Evolutionary conservation across 2,888 invertebrate species (phyloP), one percentile per base, ranked within the genome.

Genomic region (Crepidodera aurea): DNA sequence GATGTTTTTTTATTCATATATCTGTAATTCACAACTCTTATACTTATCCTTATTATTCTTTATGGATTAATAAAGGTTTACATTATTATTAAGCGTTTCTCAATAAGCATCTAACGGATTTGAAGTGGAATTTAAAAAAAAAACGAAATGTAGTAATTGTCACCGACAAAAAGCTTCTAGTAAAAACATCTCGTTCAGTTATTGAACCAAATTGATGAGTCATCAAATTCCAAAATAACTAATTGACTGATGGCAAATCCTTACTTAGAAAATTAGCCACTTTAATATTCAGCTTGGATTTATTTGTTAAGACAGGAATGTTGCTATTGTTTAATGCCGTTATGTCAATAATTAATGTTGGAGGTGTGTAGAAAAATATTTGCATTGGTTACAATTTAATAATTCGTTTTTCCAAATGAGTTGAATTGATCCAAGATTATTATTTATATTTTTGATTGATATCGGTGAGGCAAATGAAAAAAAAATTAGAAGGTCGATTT

Each of bases 171-270:
- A n/a, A 32, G n/a, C n/a, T 10, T 32, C n/a, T 32, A 32, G 8
- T 10, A 10, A 32, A 32, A 32, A 32, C 12, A 5, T 13, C 15
- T 13, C 16, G 10, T 40, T 7, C 16, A 18, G 16, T 40, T 40
- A 18, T 40, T 40, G 40, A 18, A 40, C 16, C 46, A 29, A 27
- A 48, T 48, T 48, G 27, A n/a, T 29, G 19, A 48, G 48, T 48
- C 48, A 48, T 48, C 48, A 29, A 27, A 48, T 48, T 48, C 48
- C 48, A 8, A 48, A 48, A 15, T 48, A 29, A 27, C 29, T 48
- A 48, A 48, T 27, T 25, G 29, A 13, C 22, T 29, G n/a, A 15
- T 40, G 12, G 18, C 18, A 40, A 37, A 15, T 54, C 25, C 40
- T 16, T 40, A 40, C 40, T 10, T 16, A 29, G 53, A 40, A 40